Base-by-base conservation (phyloP, 2,113 vertebrate genomes). In the Mormyrus lacerda region DNA sequence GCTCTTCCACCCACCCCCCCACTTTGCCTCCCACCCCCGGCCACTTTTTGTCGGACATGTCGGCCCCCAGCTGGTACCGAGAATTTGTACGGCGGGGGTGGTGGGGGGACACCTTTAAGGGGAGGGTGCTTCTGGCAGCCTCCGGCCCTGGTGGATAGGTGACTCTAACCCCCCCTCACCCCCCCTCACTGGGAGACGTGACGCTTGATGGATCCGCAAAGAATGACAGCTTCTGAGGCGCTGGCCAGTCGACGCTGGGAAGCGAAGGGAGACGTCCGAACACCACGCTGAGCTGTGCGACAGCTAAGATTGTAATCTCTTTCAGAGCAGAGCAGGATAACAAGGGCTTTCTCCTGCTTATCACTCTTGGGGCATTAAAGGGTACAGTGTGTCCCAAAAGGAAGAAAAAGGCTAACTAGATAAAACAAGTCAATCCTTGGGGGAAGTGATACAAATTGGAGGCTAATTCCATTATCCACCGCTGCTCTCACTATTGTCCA, bases 191-290 rank as follows among this genome's bases (percentile, higher is more conserved):
- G 13, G 91, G 91, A 87, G 2, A 90, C 90, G 91, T 65, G 86
- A 92, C 88, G 85, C 91, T 89, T 96, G 95, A 95, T 89, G 6
- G 39, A 91, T 94, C 91, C 91, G 93, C 93, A 92, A 92, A 94
- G 91, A 91, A 92, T 96, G 96, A 96, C 96, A 96, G 95, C 96
- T 97, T 96, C 96, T 89, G 95, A 95, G 96, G 96, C 95, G 95
- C 94, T 94, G 95, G 96, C 96, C 97, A 97, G 96, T 97, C 97
- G 97, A 95, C 92, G 91, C 91, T 92, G 91, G 90, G 89, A 93
- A 91, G 88, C 85, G 87, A 88, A 42, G 39, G 89, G 89, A 89
- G 84, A 90, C 69, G 91, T 83, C 91, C 88, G 89, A 88, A 89
- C 85, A 86, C 53, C 89, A 89, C 91, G 92, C 93, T 93, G 93